Evolutionary conservation across 1,140 invertebrate species (phyloP).

Genomic region (Lucilia sericata): DNA sequence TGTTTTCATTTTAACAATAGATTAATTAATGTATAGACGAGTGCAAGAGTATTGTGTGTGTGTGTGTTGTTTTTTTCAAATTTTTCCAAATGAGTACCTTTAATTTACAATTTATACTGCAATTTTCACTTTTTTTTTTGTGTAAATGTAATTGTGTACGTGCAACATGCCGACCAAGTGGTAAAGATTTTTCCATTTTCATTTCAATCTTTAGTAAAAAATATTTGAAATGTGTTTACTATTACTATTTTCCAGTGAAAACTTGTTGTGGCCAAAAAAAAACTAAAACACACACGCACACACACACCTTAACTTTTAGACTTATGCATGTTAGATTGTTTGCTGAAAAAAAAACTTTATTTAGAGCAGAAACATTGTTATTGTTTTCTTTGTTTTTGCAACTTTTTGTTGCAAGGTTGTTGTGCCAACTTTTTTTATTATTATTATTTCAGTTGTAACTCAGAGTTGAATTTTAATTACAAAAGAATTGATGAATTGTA

Average conservation of each 20-base stretch:
- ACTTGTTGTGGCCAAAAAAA: neutral
- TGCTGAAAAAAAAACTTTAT: neutral
- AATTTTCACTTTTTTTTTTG: conserved; percentile 9
- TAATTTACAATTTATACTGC: conserved; percentile 18
- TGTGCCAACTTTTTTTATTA: neutral
- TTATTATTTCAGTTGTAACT: neutral
- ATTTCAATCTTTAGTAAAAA: neutral
- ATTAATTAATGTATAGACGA: conserved; percentile 1
- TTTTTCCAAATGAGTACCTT: conserved; percentile 24
- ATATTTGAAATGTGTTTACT: neutral
- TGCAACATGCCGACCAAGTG: neutral
- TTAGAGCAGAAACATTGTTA: conserved; percentile 21
- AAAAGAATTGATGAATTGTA: conserved; percentile 19
- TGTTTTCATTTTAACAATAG: neutral
- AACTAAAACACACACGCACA: neutral
- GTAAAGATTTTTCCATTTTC: conserved; percentile 10
- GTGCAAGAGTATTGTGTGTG: neutral
- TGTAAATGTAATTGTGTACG: neutral
- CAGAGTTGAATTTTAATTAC: conserved; percentile 25
- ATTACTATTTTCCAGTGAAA: conserved; percentile 24
- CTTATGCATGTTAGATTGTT: neutral
- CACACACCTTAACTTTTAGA: neutral
- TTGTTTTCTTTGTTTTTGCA: neutral
- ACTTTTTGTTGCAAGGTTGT: conserved; percentile 22
- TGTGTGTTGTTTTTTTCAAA: neutral